Evolutionary conservation across 2,888 invertebrate genomes (phyloP).

Genomic region (Ceratothoa steindachneri): DNA sequence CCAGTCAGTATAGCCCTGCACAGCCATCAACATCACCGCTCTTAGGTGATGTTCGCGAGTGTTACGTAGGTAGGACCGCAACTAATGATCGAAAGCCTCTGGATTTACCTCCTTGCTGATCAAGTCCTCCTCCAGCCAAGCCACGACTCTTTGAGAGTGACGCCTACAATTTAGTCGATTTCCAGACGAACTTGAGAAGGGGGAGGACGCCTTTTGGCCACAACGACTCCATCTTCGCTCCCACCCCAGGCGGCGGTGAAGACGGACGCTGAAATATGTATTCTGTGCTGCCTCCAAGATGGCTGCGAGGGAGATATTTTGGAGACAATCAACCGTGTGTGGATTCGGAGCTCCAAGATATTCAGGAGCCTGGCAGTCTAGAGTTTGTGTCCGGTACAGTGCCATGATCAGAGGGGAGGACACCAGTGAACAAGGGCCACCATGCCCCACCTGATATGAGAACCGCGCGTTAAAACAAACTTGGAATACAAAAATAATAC

Average conservation of each 20-base stretch:
- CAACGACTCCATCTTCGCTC: conserved; percentile 43
- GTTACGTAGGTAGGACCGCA: conserved; percentile 31
- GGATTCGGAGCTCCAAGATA: conserved; percentile 27
- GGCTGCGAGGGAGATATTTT: conserved; percentile 24
- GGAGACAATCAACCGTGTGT: conserved; percentile 38
- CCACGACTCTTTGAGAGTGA: conserved; percentile 42
- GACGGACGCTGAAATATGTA: conserved; percentile 55
- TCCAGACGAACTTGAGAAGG: conserved; percentile 22
- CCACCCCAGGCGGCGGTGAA: conserved; percentile 56
- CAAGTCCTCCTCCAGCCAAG: conserved; percentile 35
- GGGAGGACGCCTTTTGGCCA: conserved; percentile 21
- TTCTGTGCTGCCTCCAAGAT: conserved; percentile 47
- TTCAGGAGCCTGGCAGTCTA: conserved; percentile 38
- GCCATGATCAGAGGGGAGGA: conserved; percentile 36
- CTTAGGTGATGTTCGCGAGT: conserved; percentile 37
- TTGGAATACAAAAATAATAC: conserved; percentile 17
- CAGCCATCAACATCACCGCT: conserved; percentile 38
- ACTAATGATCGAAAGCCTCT: conserved; percentile 24
- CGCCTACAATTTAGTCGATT: conserved; percentile 33
- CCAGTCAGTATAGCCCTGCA: conserved; percentile 47
- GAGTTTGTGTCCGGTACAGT: conserved; percentile 31
- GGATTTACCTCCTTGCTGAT: conserved; percentile 27
- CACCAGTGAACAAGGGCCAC: conserved; percentile 33
- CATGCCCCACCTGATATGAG: conserved; percentile 39
- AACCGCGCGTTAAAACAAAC: conserved; percentile 39